These are phyloP conservation scores for Phrynosoma platyrhinos DNA, from an alignment of 2,113 vertebrate genomes.

Conservation along the genomic window DNA sequence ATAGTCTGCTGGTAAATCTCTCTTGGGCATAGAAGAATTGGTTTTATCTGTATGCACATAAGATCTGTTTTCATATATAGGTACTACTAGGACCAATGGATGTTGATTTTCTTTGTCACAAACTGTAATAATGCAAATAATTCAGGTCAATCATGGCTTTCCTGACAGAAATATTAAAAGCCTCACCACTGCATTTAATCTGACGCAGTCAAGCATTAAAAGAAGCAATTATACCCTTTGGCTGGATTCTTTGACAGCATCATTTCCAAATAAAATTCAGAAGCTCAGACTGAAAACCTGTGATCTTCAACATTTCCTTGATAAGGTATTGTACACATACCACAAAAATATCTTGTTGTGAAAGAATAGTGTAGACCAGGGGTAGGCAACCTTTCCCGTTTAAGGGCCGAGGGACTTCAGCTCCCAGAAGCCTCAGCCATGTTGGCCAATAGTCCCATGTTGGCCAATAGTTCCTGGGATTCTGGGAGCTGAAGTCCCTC, in stretches of 20 bases:
- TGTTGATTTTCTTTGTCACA: not conserved
- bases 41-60: not conserved
- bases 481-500: no score
- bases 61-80: not conserved
- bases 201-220: conserved; percentile 83
- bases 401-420: no score
- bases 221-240: conserved; percentile 76
- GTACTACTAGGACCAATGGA: not conserved
- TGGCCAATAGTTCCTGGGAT: no score
- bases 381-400: no score
- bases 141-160: conserved; percentile 11
- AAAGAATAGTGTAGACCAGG: not conserved
- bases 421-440: no score
- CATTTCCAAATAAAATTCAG: conserved; percentile 65
- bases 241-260: conserved; percentile 74
- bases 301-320: conserved; percentile 83
- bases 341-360: not conserved
- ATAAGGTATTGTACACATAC: conserved; percentile 79
- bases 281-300: conserved; percentile 78
- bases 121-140: not conserved
- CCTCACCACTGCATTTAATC: conserved; percentile 84
- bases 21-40: not conserved
- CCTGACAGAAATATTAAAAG: conserved; percentile 85
- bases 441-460: no score
- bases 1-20: not conserved